A percentile compares a stretch with the other conserved stretches of the same genome.
These are phyloP conservation scores for Horisme vitalbata DNA, from an alignment of 2,888 invertebrate species.

Conservation along the genomic window DNA sequence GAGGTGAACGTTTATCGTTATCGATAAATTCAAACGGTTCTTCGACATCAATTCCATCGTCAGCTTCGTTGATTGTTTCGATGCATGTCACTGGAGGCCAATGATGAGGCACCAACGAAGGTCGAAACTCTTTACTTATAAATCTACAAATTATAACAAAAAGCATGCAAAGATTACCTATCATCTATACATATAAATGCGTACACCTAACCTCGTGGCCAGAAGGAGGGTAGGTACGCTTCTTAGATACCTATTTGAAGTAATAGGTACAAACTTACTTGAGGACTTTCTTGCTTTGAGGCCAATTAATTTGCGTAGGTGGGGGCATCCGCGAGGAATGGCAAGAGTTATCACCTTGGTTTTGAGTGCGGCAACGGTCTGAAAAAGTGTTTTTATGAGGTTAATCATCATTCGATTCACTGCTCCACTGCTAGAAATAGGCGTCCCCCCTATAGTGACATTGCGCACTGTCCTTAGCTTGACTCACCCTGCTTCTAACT, in stretches of 20 bases:
- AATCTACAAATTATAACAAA: conserved; percentile 14
- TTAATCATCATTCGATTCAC: too few species aligned
- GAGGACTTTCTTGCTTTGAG: conserved; percentile 20
- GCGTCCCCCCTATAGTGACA: too few species aligned
- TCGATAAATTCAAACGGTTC: too few species aligned
- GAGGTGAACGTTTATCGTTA: conserved; percentile 1
- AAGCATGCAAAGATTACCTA: not conserved
- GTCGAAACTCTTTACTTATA: not conserved
- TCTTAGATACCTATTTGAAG: not conserved
- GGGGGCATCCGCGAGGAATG: conserved; percentile 3
- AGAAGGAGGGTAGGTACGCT: not conserved
- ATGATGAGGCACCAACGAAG: not conserved
- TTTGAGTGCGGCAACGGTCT: conserved; percentile 26
- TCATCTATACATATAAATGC: too few species aligned
- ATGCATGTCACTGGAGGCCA: conserved; percentile 2
- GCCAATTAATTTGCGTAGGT: conserved; percentile 2
- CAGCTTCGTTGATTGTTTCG: conserved; percentile 1
- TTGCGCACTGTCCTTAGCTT: too few species aligned
- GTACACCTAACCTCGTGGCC: too few species aligned
- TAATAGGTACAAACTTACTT: too few species aligned
- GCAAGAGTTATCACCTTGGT: not conserved
- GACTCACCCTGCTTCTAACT: too few species aligned
- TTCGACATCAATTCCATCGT: not conserved
- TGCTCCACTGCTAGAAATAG: too few species aligned
- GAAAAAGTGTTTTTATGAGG: too few species aligned